Conservation (phyloP, 92 coral and sea anemone genomes). For the Scolanthus callimorphus region DNA sequence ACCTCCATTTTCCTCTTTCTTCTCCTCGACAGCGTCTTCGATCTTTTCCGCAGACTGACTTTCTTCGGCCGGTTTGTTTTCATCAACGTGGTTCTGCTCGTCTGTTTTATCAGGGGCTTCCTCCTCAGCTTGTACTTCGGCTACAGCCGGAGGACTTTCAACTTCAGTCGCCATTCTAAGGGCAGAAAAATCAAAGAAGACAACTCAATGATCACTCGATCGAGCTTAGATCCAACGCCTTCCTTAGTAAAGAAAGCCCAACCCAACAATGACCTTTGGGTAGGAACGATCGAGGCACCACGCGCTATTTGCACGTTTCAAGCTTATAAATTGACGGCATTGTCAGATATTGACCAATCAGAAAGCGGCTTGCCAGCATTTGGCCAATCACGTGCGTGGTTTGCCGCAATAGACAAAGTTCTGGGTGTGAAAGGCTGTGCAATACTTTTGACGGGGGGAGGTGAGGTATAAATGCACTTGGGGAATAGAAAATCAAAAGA, state of each 20-base stretch:
- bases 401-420: conserved; percentile 54
- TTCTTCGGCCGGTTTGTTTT: conserved; percentile 77
- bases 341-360: conserved; percentile 87
- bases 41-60: conserved; percentile 74
- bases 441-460: conserved; percentile 40
- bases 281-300: conserved; percentile 77
- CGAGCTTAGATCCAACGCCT: conserved; percentile 85
- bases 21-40: conserved; percentile 64
- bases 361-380: conserved; percentile 31
- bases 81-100: conserved; percentile 92
- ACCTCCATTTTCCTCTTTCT: conserved; percentile 79
- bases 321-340: conserved; percentile 98
- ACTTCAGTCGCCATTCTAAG: conserved; percentile 83
- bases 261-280: conserved; percentile 97
- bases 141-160: conserved; percentile 52
- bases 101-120: conserved; percentile 59
- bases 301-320: conserved; percentile 99
- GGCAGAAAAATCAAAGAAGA: conserved; percentile 58
- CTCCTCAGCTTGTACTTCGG: conserved; percentile 59
- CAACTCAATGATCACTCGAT: conserved; percentile 68
- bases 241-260: conserved; percentile 72
- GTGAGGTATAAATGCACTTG: conserved; percentile 12
- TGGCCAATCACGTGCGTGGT: conserved; percentile 69
- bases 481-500: conserved; percentile 10
- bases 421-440: conserved; percentile 77